Conservation (phyloP, 2,797 vertebrate genomes). For the Spinus olivaceus region DNA sequence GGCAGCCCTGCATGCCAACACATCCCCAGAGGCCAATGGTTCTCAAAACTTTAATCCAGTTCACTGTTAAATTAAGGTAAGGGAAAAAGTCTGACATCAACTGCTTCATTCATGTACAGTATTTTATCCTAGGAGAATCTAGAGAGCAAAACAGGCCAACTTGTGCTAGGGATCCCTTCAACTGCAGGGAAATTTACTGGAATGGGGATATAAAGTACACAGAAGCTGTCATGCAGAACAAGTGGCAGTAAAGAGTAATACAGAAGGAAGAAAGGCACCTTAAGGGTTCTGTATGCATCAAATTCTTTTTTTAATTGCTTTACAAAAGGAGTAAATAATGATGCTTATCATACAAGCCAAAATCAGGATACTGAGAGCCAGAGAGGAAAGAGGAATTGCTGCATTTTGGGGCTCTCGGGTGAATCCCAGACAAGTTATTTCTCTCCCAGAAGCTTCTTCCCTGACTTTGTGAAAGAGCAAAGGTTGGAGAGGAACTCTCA, state of each 20-base stretch:
- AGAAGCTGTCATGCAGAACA: not conserved
- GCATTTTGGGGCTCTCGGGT: not conserved
- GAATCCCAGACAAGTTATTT: not conserved
- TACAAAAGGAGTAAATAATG: not conserved
- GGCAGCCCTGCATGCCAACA: constrained; percentile 96
- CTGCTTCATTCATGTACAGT: not conserved
- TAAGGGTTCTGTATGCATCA: not conserved
- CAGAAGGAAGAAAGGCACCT: not conserved
- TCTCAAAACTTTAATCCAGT: constrained; percentile 95
- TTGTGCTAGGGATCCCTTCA: not conserved
- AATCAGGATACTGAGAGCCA: not conserved
- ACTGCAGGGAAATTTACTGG: not conserved
- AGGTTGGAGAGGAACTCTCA: not conserved
- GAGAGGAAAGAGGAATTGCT: not conserved
- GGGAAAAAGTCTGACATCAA: not conserved
- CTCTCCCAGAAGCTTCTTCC: not conserved
- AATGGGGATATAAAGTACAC: not conserved
- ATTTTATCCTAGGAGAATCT: not conserved
- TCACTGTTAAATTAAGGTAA: constrained; percentile 96
- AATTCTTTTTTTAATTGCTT: not conserved
- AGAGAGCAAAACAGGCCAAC: not conserved
- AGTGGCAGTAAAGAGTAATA: not conserved
- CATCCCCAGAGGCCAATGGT: constrained; percentile 95
- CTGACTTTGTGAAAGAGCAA: not conserved
- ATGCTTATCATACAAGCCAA: not conserved